Conservation (phyloP, 2,888 invertebrate genomes). For the Chrysolina americana region DNA sequence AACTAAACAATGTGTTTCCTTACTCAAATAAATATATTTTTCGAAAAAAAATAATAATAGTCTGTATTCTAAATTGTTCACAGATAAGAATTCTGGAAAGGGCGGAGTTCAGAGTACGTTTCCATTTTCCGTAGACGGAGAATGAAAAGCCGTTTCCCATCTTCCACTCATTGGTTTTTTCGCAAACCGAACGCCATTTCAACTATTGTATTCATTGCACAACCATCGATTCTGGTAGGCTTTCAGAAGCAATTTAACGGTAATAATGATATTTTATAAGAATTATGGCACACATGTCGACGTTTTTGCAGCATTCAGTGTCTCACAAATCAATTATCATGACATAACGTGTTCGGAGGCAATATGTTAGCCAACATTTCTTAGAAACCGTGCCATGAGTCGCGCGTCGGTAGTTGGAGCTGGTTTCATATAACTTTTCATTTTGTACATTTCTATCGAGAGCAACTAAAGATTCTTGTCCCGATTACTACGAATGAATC, state of each 20-base stretch:
- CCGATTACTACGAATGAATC: neutral
- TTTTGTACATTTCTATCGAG: neutral
- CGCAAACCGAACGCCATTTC: neutral
- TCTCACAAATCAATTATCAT: slow-evolving; percentile 33
- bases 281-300: slow-evolving; percentile 16
- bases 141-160: no score
- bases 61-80: no score
- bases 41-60: no score
- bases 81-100: no score
- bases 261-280: slow-evolving; percentile 3
- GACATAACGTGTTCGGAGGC: slow-evolving; percentile 24
- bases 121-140: no score
- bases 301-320: slow-evolving; percentile 16
- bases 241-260: neutral
- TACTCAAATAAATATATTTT: no score
- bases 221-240: neutral
- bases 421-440: neutral
- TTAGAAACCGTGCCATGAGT: neutral
- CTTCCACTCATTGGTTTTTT: neutral
- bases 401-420: neutral
- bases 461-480: neutral
- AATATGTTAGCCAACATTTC: slow-evolving; percentile 15
- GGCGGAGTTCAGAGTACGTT: no score
- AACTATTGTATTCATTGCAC: neutral
- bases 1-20: no score